Percentiles rank a stretch among this genome's conserved stretches.
Conservation (phyloP, 1,140 invertebrate species). For the Formica exsecta region DNA sequence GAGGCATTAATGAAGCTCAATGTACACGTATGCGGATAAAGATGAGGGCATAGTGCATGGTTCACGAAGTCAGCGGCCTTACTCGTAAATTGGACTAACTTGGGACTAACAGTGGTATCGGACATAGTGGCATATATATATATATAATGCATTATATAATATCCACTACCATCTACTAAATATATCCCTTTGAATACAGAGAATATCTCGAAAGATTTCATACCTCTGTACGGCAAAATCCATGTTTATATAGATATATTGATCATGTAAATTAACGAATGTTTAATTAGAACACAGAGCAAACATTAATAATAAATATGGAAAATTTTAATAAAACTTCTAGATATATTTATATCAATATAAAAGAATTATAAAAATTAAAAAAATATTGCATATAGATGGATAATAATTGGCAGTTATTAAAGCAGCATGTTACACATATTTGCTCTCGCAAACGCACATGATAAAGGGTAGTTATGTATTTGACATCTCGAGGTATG, state of each 20-base stretch:
- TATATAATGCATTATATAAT: conserved; percentile 34
- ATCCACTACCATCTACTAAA: conserved; percentile 1
- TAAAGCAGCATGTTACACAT: background rate
- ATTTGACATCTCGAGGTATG: conserved; percentile 22
- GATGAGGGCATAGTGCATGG: conserved; percentile 41
- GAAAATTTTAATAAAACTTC: background rate
- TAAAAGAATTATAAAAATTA: conserved; percentile 1
- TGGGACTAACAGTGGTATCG: conserved; percentile 47
- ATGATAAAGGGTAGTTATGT: conserved; percentile 8
- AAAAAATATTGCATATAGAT: background rate
- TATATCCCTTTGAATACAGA: conserved; percentile 2
- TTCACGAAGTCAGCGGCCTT: conserved; percentile 53
- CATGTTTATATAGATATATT: background rate
- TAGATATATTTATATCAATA: background rate
- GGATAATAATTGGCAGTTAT: conserved; percentile 9
- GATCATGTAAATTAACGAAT: background rate
- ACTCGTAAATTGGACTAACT: conserved; percentile 56
- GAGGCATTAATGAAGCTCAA: conserved; percentile 53
- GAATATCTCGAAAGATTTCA: background rate
- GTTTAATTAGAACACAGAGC: background rate
- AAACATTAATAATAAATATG: background rate
- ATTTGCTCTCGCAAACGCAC: background rate
- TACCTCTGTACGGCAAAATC: background rate
- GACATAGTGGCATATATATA: conserved; percentile 1
- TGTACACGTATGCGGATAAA: conserved; percentile 53